phyloP scores from a whole-genome alignment of 2,888 invertebrate species.

The Sisyra terminalis region DNA sequence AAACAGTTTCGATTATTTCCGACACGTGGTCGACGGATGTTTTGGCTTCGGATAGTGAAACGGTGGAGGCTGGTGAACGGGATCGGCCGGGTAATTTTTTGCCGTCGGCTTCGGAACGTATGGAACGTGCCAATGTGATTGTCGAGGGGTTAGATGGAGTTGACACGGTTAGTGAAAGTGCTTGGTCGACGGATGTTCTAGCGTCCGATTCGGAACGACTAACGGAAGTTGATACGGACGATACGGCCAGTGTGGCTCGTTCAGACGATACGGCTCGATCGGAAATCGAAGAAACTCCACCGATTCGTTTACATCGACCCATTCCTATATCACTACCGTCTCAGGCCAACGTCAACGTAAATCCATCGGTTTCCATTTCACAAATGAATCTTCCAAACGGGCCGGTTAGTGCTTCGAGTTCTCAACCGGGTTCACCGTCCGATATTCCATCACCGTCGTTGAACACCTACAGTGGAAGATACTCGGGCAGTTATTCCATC shows the following conservation, averaged over 20 bases:
- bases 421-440: constrained; percentile 16
- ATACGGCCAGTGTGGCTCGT: constrained; percentile 46
- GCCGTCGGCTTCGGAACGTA: constrained; percentile 25
- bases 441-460: constrained; percentile 15
- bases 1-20: constrained; percentile 91
- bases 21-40: constrained; percentile 99
- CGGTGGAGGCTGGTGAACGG: constrained; percentile 62
- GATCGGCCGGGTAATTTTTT: constrained; percentile 33
- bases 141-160: constrained; percentile 41
- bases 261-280: constrained; percentile 61
- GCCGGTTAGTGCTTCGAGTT: constrained; percentile 9
- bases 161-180: constrained; percentile 87
- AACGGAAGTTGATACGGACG: constrained; percentile 66
- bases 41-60: constrained; percentile 90
- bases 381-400: constrained; percentile 7
- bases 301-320: constrained; percentile 11
- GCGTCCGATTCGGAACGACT: constrained; percentile 84
- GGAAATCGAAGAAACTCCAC: constrained; percentile 31
- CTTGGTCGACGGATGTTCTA: constrained; percentile 95
- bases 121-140: not conserved
- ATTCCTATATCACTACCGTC: constrained; percentile 7
- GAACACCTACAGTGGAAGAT: not conserved
- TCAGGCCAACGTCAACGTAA: not conserved
- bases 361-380: not conserved
- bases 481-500: not conserved